A percentile compares a stretch with the other conserved stretches of the same genome.
These are phyloP conservation scores for Onychomys torridus DNA, from an alignment of 2,797 vertebrate species.

Conservation along the genomic window DNA sequence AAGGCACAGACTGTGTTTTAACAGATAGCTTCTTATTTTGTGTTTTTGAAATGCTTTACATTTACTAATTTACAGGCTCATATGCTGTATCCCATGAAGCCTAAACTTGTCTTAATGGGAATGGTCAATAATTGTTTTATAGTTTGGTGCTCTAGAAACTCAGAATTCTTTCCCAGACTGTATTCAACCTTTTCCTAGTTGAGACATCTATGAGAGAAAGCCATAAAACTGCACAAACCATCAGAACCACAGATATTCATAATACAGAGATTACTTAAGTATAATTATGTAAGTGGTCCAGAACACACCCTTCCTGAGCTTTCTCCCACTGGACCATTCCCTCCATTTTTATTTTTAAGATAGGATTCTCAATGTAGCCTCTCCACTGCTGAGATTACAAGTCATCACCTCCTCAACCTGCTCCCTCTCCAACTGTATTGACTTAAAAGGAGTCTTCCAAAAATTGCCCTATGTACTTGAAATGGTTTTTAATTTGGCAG, in stretches of 20 bases:
- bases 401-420: neutral
- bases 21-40: too few relatives aligned
- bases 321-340: neutral
- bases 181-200: neutral
- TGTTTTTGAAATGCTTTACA: neutral
- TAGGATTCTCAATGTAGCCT: neutral
- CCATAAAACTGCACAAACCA: neutral
- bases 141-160: neutral
- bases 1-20: neutral
- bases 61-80: neutral
- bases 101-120: neutral
- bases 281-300: rapidly evolving
- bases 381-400: neutral
- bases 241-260: rapidly evolving
- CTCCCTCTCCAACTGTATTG: neutral
- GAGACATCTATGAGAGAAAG: neutral
- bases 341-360: neutral
- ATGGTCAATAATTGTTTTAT: neutral
- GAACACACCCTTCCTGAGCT: neutral
- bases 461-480: neutral
- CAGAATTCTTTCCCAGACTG: neutral
- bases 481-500: neutral
- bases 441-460: neutral
- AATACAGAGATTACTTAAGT: neutral
- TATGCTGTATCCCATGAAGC: neutral